Evolutionary conservation across 2,888 invertebrate species (phyloP), one percentile per base, ranked within the genome.

Genomic region (Scaptomyza tumidula): DNA sequence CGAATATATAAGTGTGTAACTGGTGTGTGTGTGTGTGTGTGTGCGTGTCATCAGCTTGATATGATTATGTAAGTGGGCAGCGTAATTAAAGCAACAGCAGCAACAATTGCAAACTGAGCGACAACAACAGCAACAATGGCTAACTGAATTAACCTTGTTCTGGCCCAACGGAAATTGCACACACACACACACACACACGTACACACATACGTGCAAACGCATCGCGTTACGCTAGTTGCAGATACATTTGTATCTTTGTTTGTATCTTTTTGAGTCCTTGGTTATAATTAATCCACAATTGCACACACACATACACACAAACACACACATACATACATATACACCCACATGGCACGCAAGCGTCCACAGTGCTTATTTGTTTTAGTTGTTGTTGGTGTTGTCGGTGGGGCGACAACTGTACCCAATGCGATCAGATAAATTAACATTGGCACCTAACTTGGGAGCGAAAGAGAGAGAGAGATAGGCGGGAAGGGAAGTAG

Each of bases 201-300:
- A 77, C 44, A 78, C 69, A 68, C 65, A 77, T 37, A 60, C 33
- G 71, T 43, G 50, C 14, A 58, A 29, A 56, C 24, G 44, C 19
- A 50, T 3, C 55, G 53, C 45, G 58, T 57, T 60, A 59, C 41
- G 49, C 50, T 35, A 63, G 57, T 56, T 59, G 58, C 67, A 71
- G 71, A 73, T 71, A 78, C 56, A 80, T 71, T 82, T 80, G 79
- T 85, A 85, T 86, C 81, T 83, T 79, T 79, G 66, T 85, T 85
- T 84, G 83, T 83, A 83, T 83, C 83, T 83, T 82, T 82, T 67
- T 64, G 70, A 65, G 85, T 88, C 85, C 88, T 88, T 89, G 80
- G 86, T 72, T 80, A 81, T 87, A 86, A 88, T 88, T 86, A 86
- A 88, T 84, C 76, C 79, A 80, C 82, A 86, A 88, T 86, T 88